These are phyloP conservation scores for Bucorvus abyssinicus DNA, from an alignment of 2,797 vertebrate species.

Conservation along the genomic window DNA sequence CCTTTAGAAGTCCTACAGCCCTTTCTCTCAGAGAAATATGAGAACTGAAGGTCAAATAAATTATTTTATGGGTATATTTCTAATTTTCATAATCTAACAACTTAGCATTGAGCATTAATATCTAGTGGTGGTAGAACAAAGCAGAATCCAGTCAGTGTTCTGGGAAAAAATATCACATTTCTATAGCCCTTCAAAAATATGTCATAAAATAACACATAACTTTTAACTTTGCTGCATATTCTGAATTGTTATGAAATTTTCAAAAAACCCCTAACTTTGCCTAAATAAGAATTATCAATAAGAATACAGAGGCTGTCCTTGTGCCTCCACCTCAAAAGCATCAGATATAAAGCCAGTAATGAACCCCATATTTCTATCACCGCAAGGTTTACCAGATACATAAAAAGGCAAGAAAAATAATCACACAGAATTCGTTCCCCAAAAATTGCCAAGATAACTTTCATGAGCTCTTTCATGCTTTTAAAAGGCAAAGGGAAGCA, in stretches of 20 bases:
- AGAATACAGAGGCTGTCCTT: background rate
- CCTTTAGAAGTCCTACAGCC: slow-evolving; percentile 42
- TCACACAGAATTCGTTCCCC: background rate
- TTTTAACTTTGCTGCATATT: slow-evolving; percentile 21
- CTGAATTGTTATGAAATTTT: background rate
- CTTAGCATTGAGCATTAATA: slow-evolving; percentile 13
- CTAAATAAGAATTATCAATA: slow-evolving; percentile 6
- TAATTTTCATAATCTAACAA: slow-evolving; percentile 60
- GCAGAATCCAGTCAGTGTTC: slow-evolving; percentile 14
- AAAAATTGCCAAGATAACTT: background rate
- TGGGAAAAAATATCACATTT: background rate
- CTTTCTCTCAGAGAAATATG: slow-evolving; percentile 32
- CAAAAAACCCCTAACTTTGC: background rate
- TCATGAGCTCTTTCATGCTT: background rate
- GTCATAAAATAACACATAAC: background rate
- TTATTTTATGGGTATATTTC: slow-evolving; percentile 46
- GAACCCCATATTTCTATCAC: background rate
- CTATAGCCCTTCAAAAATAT: background rate
- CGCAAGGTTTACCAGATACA: background rate
- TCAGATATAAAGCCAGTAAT: background rate
- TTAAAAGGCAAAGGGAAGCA: background rate
- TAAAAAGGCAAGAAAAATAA: background rate
- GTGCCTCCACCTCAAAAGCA: slow-evolving; percentile 7
- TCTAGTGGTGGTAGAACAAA: slow-evolving; percentile 14
- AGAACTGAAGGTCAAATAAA: slow-evolving; percentile 61